Evolutionary conservation across 2,888 invertebrate genomes (phyloP).

Genomic region (Plagodis pulveraria): DNA sequence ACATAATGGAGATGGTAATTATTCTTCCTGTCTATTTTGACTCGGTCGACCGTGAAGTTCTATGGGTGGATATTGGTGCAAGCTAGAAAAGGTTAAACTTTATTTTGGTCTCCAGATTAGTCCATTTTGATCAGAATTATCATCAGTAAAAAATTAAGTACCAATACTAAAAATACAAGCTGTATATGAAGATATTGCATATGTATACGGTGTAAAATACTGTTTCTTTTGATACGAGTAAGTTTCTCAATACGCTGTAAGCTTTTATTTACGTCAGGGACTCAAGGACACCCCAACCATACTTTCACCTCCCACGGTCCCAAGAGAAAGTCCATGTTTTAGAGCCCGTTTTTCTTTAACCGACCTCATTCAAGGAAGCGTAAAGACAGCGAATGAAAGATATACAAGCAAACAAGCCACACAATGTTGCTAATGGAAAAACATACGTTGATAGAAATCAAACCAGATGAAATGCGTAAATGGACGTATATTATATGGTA

Average conservation of each 20-base stretch:
- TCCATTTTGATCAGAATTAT: too few species aligned
- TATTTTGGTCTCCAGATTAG: too few species aligned
- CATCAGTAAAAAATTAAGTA: too few species aligned
- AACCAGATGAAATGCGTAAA: constrained; percentile 28
- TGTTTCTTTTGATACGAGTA: too few species aligned
- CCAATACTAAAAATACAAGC: too few species aligned
- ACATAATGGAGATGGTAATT: constrained; percentile 61
- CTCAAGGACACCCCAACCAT: constrained; percentile 66
- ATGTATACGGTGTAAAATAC: too few species aligned
- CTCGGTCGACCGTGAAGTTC: constrained; percentile 48
- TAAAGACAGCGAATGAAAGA: constrained; percentile 6
- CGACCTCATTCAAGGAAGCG: constrained; percentile 49
- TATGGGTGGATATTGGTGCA: constrained; percentile 41
- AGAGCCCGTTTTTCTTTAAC: constrained; percentile 56
- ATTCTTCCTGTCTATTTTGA: constrained; percentile 58
- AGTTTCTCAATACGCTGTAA: constrained; percentile 33
- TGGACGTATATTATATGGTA: constrained; percentile 31
- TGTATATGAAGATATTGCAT: too few species aligned
- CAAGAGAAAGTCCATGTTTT: constrained; percentile 67
- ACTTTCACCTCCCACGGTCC: constrained; percentile 77
- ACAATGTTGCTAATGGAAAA: constrained; percentile 17
- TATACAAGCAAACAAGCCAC: constrained; percentile 5
- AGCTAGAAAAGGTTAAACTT: constrained; percentile 28
- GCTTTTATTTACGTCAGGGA: constrained; percentile 55
- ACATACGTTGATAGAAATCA: constrained; percentile 22